Evolutionary conservation across 2,888 invertebrate genomes (phyloP).

Genomic region (Cetonia aurata): DNA sequence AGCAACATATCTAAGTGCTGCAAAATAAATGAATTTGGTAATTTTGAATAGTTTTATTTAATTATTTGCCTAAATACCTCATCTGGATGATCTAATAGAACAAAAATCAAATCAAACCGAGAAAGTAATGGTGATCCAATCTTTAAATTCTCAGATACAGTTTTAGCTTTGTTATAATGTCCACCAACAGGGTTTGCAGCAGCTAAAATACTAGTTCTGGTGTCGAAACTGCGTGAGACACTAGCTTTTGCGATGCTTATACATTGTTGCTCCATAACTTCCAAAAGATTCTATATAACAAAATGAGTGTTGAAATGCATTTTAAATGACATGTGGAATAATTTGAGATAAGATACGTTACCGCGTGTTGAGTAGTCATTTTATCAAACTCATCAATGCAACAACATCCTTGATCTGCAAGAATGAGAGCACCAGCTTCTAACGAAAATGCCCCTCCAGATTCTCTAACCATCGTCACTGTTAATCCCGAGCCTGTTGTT

Average conservation of each 20-base stretch:
- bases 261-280: slow-evolving; percentile 95
- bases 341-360: slow-evolving; percentile 54
- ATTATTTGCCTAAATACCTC: slow-evolving; percentile 68
- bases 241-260: slow-evolving; percentile 94
- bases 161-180: slow-evolving; percentile 88
- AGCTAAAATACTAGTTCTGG: slow-evolving; percentile 88
- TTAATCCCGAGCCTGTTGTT: slow-evolving; percentile 83
- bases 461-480: slow-evolving; percentile 83
- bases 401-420: slow-evolving; percentile 90
- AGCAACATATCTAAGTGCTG: slow-evolving; percentile 81
- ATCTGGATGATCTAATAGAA: slow-evolving; percentile 88
- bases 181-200: slow-evolving; percentile 94
- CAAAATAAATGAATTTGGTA: slow-evolving; percentile 53
- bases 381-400: slow-evolving; percentile 98
- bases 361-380: slow-evolving; percentile 82
- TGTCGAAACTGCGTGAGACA: slow-evolving; percentile 83
- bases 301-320: slow-evolving; percentile 13
- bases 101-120: slow-evolving; percentile 93
- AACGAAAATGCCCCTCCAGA: slow-evolving; percentile 82
- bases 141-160: slow-evolving; percentile 90
- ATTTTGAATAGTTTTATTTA: not conserved
- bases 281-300: slow-evolving; percentile 77
- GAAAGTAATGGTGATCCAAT: slow-evolving; percentile 88
- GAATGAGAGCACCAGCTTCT: slow-evolving; percentile 89
- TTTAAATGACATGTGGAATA: not conserved